A percentile compares a stretch with the other conserved stretches of the same genome.
Evolutionary conservation across 2,113 vertebrate species (phyloP).

Genomic region (Chinchilla lanigera): DNA sequence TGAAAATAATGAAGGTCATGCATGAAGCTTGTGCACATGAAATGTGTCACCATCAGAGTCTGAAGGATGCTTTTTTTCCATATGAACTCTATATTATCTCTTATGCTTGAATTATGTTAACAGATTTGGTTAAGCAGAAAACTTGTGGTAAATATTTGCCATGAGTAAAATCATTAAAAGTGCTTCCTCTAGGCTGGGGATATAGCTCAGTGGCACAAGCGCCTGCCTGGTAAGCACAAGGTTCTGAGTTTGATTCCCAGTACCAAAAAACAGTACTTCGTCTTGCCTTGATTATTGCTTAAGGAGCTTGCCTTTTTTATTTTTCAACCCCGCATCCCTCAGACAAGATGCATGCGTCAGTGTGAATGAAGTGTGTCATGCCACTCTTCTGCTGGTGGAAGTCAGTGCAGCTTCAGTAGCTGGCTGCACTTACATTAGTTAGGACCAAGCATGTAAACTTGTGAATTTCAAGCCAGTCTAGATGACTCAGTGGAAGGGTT

Average conservation of each 20-base stretch:
- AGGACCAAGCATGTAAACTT: background rate
- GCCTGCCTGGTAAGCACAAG: too few relatives aligned
- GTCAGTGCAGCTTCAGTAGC: background rate
- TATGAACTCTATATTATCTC: background rate
- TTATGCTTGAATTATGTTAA: background rate
- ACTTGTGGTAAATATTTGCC: background rate
- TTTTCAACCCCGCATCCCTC: background rate
- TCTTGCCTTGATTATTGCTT: background rate
- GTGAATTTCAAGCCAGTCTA: background rate
- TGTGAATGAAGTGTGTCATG: background rate
- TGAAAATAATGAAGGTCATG: background rate
- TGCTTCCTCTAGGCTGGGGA: background rate
- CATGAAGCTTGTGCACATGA: background rate
- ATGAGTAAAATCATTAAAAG: constrained; percentile 45
- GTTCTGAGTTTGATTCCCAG: too few relatives aligned
- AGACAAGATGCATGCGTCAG: background rate
- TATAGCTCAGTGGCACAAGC: too few relatives aligned
- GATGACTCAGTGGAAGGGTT: constrained; percentile 26
- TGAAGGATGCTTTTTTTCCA: background rate
- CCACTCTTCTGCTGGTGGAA: background rate
- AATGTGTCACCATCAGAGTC: background rate
- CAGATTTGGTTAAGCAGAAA: background rate
- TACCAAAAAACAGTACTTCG: too few relatives aligned
- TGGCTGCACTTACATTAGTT: background rate
- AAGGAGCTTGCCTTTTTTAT: background rate